Percentiles rank a stretch among this genome's conserved stretches.
Evolutionary conservation across 2,113 vertebrate genomes (phyloP).

Genomic region (Laterallus jamaicensis): DNA sequence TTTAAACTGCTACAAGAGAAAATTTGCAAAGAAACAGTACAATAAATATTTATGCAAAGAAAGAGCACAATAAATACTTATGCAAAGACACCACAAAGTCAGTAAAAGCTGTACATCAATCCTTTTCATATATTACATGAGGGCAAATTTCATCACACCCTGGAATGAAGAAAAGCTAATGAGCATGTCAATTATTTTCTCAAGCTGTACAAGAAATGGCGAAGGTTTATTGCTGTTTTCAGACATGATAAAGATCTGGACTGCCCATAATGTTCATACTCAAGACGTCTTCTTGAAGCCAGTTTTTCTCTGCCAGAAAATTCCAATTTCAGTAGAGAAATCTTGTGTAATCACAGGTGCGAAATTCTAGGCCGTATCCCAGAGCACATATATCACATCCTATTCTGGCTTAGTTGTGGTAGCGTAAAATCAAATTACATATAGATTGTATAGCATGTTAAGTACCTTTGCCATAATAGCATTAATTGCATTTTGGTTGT

Average conservation of each 20-base stretch:
- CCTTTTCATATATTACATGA: not conserved
- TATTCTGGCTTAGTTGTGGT: not conserved
- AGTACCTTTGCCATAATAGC: not conserved
- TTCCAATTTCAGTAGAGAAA: constrained; percentile 28
- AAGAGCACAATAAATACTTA: not conserved
- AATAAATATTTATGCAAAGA: no score
- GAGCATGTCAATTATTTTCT: constrained; percentile 54
- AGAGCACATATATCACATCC: not conserved
- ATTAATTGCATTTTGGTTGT: not conserved
- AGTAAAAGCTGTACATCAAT: not conserved
- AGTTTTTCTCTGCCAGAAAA: not conserved
- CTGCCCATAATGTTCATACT: constrained; percentile 21
- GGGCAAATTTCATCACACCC: constrained; percentile 8
- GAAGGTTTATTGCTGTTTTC: constrained; percentile 27
- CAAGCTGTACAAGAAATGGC: not conserved
- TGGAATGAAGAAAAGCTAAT: constrained; percentile 29
- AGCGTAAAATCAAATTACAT: constrained; percentile 31
- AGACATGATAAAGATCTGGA: constrained; percentile 2
- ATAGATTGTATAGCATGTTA: not conserved
- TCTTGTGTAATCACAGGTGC: constrained; percentile 46
- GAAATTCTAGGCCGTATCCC: constrained; percentile 2
- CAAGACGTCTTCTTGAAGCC: not conserved
- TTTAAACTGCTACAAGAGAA: not conserved
- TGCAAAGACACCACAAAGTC: constrained; percentile 12
- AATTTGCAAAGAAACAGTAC: not conserved